Conservation (phyloP, 2,797 vertebrate genomes). For the Anguilla anguilla region DNA sequence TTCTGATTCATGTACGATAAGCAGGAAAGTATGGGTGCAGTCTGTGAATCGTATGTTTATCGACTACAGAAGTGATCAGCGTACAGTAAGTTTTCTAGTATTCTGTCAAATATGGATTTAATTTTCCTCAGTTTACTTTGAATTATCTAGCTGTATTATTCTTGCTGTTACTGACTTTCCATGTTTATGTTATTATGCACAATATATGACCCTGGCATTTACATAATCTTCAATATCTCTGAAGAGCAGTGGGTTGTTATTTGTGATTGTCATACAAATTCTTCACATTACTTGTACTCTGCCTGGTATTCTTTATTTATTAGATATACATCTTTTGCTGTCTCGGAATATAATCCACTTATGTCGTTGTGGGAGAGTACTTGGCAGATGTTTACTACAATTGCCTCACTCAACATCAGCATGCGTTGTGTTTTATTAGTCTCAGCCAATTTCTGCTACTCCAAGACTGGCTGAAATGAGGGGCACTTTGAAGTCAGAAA, state of each 20-base stretch:
- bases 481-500: neutral
- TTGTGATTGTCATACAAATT: neutral
- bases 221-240: conserved; percentile 10
- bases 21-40: neutral
- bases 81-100: neutral
- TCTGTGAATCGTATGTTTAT: neutral
- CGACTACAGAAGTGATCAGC: neutral
- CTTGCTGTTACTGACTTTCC: neutral
- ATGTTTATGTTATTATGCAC: neutral
- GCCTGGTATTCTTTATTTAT: conserved; percentile 3
- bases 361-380: neutral
- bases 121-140: neutral
- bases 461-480: neutral
- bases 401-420: neutral
- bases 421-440: neutral
- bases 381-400: conserved; percentile 8
- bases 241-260: neutral
- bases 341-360: neutral
- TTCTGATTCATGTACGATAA: neutral
- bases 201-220: neutral
- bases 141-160: conserved; percentile 3
- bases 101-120: neutral
- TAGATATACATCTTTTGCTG: neutral
- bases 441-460: neutral
- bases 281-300: neutral